These are phyloP conservation scores for Porites lobata DNA, from an alignment of 92 coral and sea anemone species.

Conservation along the genomic window DNA sequence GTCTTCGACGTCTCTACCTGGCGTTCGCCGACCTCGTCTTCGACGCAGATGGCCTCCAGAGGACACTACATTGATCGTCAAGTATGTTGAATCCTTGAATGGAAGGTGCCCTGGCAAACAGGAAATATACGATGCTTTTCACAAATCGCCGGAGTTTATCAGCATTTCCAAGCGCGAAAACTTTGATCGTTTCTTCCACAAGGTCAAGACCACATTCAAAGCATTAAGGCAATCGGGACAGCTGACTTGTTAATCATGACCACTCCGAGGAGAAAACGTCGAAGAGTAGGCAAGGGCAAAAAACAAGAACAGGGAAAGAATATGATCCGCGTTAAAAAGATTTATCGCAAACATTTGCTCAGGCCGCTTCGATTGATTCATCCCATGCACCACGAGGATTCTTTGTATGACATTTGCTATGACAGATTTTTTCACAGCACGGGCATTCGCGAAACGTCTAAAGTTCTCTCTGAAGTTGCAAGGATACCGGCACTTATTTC, in stretches of 20 bases:
- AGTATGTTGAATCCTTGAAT: background rate
- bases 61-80: background rate
- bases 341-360: background rate
- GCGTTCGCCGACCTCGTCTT: background rate
- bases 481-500: too few relatives aligned
- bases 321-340: background rate
- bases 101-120: background rate
- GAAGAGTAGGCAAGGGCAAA: background rate
- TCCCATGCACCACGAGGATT: background rate
- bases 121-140: background rate
- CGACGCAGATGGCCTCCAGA: background rate
- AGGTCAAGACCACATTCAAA: background rate
- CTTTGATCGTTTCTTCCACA: background rate
- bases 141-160: background rate
- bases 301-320: background rate
- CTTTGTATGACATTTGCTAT: background rate
- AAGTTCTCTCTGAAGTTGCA: too few relatives aligned
- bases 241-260: background rate
- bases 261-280: background rate
- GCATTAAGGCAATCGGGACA: background rate
- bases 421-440: background rate
- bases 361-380: slow-evolving; percentile 3
- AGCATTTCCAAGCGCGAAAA: background rate
- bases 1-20: background rate
- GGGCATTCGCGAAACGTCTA: too few relatives aligned